Evolutionary conservation across 2,888 invertebrate genomes (phyloP).

Genomic region (Dolichomitus sp.): DNA sequence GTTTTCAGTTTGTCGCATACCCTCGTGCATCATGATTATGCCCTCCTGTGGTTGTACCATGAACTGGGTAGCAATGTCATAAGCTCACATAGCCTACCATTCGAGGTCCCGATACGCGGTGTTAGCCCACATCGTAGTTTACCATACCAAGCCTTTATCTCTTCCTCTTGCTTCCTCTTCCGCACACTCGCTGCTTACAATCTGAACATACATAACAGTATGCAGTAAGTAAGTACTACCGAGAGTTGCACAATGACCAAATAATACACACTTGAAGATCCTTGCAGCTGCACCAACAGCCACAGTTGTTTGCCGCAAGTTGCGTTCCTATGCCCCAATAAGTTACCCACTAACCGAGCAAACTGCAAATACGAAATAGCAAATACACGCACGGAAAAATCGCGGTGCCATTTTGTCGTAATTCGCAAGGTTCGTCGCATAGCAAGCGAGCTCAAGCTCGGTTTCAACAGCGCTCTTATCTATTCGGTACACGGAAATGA

Average conservation of each 20-base stretch:
- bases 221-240: constrained; percentile 8
- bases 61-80: not conserved
- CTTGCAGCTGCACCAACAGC: not conserved
- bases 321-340: not conserved
- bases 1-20: constrained; percentile 34
- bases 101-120: constrained; percentile 6
- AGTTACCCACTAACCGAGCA: not conserved
- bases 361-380: not conserved
- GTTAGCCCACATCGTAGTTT: constrained; percentile 7
- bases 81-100: constrained; percentile 12
- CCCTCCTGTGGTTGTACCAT: constrained; percentile 25
- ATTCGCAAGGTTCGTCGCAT: not conserved
- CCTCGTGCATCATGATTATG: constrained; percentile 51
- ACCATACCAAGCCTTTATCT: not conserved
- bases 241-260: constrained; percentile 9
- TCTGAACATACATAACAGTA: constrained; percentile 23
- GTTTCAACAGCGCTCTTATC: not conserved
- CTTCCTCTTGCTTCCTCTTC: constrained; percentile 11
- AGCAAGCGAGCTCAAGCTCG: not conserved
- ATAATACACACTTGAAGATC: constrained; percentile 29
- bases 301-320: not conserved
- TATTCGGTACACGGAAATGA: not conserved
- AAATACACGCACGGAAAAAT: not conserved
- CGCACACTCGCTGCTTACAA: not conserved
- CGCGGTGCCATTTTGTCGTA: not conserved